Conservation (phyloP, 2,888 invertebrate species). For the Stenchaetothrips biformis region DNA sequence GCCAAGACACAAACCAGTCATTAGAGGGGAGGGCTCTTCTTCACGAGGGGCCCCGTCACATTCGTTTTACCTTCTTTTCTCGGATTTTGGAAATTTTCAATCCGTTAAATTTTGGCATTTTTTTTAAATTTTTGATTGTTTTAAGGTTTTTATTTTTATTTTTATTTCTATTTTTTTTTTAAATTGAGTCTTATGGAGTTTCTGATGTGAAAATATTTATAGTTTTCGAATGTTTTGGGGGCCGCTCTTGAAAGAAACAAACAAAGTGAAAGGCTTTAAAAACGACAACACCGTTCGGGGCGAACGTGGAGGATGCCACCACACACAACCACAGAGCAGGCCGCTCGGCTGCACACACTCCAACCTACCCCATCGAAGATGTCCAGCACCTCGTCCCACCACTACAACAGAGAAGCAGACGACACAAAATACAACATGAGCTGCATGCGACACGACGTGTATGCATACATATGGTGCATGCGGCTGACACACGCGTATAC, state of each 20-base stretch:
- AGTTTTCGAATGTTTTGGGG: neutral
- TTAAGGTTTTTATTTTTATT: slow-evolving; percentile 4
- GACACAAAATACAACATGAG: slow-evolving; percentile 26
- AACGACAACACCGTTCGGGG: neutral
- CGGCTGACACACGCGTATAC: too few species aligned
- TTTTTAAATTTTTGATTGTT: neutral
- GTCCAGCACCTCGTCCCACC: slow-evolving; percentile 96
- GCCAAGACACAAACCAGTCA: neutral
- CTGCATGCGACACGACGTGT: neutral
- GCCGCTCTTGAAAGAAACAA: neutral
- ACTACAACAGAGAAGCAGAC: slow-evolving; percentile 68
- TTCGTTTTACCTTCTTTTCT: neutral
- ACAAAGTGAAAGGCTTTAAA: neutral
- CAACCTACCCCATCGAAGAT: slow-evolving; percentile 89
- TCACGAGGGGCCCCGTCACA: neutral
- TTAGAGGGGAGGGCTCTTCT: neutral
- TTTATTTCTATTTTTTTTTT: neutral
- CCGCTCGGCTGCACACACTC: slow-evolving; percentile 26
- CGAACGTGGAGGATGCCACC: slow-evolving; percentile 21
- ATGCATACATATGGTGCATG: too few species aligned
- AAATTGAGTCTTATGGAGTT: slow-evolving; percentile 29
- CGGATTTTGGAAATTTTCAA: too few species aligned
- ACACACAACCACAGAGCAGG: neutral
- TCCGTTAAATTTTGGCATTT: too few species aligned
- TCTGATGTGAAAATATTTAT: neutral